Evolutionary conservation across 1,140 invertebrate genomes (phyloP).

Genomic region (Leptinotarsa undecemlineata): DNA sequence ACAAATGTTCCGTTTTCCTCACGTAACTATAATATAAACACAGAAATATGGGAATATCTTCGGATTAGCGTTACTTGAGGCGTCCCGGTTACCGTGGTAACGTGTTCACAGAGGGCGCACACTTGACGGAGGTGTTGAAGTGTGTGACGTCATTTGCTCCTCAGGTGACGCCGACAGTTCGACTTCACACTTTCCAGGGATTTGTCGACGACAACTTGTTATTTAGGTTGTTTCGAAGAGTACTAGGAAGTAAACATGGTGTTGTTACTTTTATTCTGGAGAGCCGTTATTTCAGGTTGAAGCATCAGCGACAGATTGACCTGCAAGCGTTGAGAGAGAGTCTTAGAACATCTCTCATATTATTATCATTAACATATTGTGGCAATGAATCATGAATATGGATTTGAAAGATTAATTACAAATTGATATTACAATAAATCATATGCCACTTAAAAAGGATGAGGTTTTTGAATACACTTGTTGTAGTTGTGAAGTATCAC

Average conservation of each 20-base stretch:
- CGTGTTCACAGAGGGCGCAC: conserved; percentile 25
- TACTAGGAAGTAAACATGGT: neutral
- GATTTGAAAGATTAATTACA: too few species aligned
- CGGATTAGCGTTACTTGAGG: conserved; percentile 24
- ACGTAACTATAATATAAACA: conserved; percentile 4
- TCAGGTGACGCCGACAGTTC: conserved; percentile 41
- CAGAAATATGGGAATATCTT: conserved; percentile 25
- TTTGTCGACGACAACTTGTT: conserved; percentile 21
- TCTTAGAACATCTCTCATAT: too few species aligned
- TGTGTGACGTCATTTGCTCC: conserved; percentile 49
- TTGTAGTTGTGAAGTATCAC: too few species aligned
- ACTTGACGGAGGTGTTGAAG: conserved; percentile 47
- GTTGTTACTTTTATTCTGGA: too few species aligned
- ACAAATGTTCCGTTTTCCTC: conserved; percentile 4
- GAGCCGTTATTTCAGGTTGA: too few species aligned
- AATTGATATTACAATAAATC: too few species aligned
- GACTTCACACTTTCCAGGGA: conserved; percentile 38
- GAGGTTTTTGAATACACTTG: too few species aligned
- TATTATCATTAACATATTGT: too few species aligned
- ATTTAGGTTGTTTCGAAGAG: conserved; percentile 7
- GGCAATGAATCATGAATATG: too few species aligned
- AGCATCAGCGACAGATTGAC: too few species aligned
- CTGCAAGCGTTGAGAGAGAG: too few species aligned
- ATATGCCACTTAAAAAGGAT: too few species aligned
- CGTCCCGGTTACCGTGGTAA: conserved; percentile 25